Evolutionary conservation across 1,140 invertebrate genomes (phyloP), one percentile per base, ranked within the genome.

Genomic region (Centruroides vittatus): DNA sequence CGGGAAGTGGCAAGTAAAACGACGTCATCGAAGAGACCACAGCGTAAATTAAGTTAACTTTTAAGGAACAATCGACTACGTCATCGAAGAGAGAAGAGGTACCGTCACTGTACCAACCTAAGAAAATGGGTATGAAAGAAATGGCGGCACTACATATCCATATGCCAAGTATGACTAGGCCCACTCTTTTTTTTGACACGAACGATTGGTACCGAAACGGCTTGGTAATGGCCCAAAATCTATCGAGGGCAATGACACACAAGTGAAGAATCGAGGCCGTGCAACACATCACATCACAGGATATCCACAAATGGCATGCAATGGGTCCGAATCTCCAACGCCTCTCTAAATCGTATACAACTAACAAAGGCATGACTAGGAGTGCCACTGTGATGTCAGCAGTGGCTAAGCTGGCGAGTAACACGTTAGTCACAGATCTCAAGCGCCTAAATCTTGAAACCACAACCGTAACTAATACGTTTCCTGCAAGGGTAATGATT

Each of bases 211-310:
- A 91, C 69, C 92, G 86, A 59, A 95, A 74, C 8, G 89, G 89
- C 69, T 90, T 89, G 8, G 89, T 93, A 55, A 95, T 94, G 34
- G 91, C 89, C 72, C 88, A 87, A 73, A 68, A 69, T 34, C 89
- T 76, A 73, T 94, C 90, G 46, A 93, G 80, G 63, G 86, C 88
- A 70, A 91, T 89, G 71, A 91, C 88, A 71, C 91, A 94, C 58
- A 94, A 78, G 74, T 94, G 93, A 11, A 93, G 78, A 66, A 94
- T 93, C 67, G 88, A 92, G 41, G 91, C 90, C 10, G 91, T 89
- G 73, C 75, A 77, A 54, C 73, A 75, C 67, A 74, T 75, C 4
- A 77, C 73, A 63, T 78, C 76, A 58, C 70, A 73, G 13, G 71
- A 71, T 35, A 75, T 72, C 71, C 72, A 74, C 12, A 73, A 80